These are phyloP conservation scores for Tenthredo amoena DNA, from an alignment of 2,888 invertebrate genomes.

Conservation along the genomic window DNA sequence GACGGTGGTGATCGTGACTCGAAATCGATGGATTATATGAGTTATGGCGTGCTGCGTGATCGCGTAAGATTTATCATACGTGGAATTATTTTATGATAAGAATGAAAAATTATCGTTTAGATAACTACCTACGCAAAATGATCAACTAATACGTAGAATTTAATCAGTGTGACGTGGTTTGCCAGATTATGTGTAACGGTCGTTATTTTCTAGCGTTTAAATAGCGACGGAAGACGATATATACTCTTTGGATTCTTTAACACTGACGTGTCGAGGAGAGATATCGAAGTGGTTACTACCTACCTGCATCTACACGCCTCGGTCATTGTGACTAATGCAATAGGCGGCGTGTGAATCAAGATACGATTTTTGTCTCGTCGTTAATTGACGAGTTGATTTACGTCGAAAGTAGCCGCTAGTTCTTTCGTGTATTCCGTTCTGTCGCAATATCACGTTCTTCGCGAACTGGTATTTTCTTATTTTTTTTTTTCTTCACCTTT, in stretches of 20 bases:
- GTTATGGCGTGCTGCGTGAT: not conserved
- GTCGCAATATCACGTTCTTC: conserved; percentile 25
- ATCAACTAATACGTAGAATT: not conserved
- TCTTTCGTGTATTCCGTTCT: not conserved
- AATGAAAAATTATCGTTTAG: not conserved
- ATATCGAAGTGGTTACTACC: conserved; percentile 9
- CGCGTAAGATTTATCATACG: not conserved
- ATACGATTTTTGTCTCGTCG: conserved; percentile 17
- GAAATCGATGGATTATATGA: not conserved
- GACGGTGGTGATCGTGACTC: not conserved
- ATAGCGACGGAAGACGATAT: not conserved
- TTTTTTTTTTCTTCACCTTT: conserved; percentile 55
- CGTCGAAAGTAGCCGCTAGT: not conserved
- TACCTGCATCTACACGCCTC: conserved; percentile 17
- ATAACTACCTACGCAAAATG: not conserved
- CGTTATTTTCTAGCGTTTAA: not conserved
- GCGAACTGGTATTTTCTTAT: not conserved
- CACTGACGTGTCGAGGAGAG: conserved; percentile 7
- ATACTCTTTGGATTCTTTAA: conserved; percentile 9
- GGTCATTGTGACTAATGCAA: conserved; percentile 36
- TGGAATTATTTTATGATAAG: not conserved
- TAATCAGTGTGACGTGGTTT: not conserved
- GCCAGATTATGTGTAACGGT: not conserved
- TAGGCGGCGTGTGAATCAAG: conserved; percentile 35
- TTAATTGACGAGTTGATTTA: conserved; percentile 38